Base-by-base conservation (phyloP, 2,888 invertebrate species). In the Lepeophtheirus nordmannii region DNA sequence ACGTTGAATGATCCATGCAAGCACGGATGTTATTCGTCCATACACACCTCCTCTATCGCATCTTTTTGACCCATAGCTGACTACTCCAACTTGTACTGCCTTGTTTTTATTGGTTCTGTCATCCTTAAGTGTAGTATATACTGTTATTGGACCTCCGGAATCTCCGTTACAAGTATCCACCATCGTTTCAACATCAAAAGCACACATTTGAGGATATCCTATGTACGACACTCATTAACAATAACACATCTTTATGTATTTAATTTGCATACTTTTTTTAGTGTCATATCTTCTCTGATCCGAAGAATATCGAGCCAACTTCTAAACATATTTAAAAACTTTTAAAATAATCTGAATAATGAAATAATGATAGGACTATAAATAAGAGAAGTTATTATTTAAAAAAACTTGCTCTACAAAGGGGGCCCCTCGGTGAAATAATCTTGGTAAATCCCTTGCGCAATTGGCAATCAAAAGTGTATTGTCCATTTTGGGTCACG, bases 201-300 rank as follows among this genome's bases (percentile, higher is more conserved):
- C 53, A 17, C 53, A 46, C 53, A 46, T 46, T 17, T 46, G 53
- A 46, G 53, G 53, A 46, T 46, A 46, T 46, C 53, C 53, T 46
- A 46, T 5, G 53, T n/a, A n/a, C n/a, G n/a, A n/a, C n/a, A n/a
- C n/a, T n/a, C n/a, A n/a, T n/a, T n/a, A n/a, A n/a, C n/a, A n/a
- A n/a, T n/a, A n/a, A n/a, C n/a, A n/a, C n/a, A n/a, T n/a, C n/a
- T n/a, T 30, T 30, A 30, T 30, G 30, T 30, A 5, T 30, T 30
- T 5, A 30, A 30, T 7, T 30, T n/a, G n/a, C n/a, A n/a, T 30
- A 30, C 30, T 30, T 30, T 30, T 30, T 2, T 7, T 30, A 30
- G 30, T 30, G 30, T 30, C 30, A 30, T 30, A 30, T 30, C 30
- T 30, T 30, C 30, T 30, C 30, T 30, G 30, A 30, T 30, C 30